Conservation (phyloP, 2,888 invertebrate genomes). For the Ophraella communa region DNA sequence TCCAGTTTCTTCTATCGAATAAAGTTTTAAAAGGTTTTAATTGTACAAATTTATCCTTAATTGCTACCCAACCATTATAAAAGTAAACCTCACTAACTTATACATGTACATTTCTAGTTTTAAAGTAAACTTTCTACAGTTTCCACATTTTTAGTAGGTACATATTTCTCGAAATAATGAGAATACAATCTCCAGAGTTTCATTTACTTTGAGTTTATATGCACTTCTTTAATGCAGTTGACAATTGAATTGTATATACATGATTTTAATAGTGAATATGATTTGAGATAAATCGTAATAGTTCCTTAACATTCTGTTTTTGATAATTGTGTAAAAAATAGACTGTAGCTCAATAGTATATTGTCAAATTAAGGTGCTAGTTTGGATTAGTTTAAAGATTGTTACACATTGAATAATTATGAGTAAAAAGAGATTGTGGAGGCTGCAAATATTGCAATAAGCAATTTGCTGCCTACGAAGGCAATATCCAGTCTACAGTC, state of each 20-base stretch:
- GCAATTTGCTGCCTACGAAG: too few species aligned
- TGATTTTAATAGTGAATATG: slow-evolving; percentile 5
- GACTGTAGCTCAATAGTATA: too few species aligned
- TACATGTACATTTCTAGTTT: slow-evolving; percentile 1
- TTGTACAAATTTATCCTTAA: not conserved
- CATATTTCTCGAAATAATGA: slow-evolving; percentile 22
- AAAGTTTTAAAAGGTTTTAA: too few species aligned
- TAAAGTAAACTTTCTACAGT: slow-evolving; percentile 12
- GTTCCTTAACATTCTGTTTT: too few species aligned
- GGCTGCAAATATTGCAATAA: too few species aligned
- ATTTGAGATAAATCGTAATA: slow-evolving; percentile 1
- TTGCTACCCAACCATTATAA: not conserved
- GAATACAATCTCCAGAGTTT: slow-evolving; percentile 3
- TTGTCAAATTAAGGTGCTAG: too few species aligned
- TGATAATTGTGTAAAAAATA: too few species aligned
- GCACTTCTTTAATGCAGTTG: slow-evolving; percentile 8
- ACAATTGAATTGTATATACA: slow-evolving; percentile 13
- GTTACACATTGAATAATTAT: too few species aligned
- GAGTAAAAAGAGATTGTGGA: too few species aligned
- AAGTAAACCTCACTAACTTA: not conserved
- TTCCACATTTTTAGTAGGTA: slow-evolving; percentile 1
- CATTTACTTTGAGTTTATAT: slow-evolving; percentile 15
- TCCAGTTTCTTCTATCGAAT: not conserved
- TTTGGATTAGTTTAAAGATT: too few species aligned
- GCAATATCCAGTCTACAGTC: too few species aligned